Percentiles rank a stretch among this genome's conserved stretches.
These are phyloP conservation scores for Spisula subtruncata DNA, from an alignment of 2,888 invertebrate genomes.

Conservation along the genomic window DNA sequence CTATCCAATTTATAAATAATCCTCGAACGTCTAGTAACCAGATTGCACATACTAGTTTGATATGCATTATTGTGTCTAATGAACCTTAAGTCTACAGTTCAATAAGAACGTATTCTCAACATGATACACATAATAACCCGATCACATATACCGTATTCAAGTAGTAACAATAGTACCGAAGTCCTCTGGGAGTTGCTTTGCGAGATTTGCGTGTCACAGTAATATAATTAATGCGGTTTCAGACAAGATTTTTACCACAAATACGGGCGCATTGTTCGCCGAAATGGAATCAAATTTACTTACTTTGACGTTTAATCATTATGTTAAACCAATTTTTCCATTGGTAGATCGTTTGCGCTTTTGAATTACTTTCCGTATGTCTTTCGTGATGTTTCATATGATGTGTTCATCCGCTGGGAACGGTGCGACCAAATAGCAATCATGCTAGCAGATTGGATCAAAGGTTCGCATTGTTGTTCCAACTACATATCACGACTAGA, in stretches of 20 bases:
- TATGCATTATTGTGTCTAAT: no score
- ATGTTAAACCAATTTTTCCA: background rate
- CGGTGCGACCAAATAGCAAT: background rate
- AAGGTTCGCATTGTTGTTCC: background rate
- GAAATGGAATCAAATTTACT: constrained; percentile 21
- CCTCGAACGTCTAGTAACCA: no score
- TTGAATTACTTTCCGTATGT: background rate
- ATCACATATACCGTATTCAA: background rate
- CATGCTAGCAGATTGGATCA: background rate
- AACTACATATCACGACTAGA: background rate
- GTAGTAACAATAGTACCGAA: background rate
- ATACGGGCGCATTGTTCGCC: constrained; percentile 31
- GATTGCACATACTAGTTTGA: no score
- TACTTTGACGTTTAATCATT: constrained; percentile 18
- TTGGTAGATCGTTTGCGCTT: background rate
- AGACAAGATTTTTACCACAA: constrained; percentile 22
- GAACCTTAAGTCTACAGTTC: no score
- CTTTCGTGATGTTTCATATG: constrained; percentile 1
- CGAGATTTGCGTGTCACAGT: constrained; percentile 6
- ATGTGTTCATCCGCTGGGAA: background rate
- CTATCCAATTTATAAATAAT: no score
- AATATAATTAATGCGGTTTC: background rate
- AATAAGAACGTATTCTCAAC: no score
- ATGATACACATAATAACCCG: no score
- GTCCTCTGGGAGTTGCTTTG: background rate